Base-by-base conservation (phyloP, 2,888 invertebrate species). In the Ectemnius lituratus region DNA sequence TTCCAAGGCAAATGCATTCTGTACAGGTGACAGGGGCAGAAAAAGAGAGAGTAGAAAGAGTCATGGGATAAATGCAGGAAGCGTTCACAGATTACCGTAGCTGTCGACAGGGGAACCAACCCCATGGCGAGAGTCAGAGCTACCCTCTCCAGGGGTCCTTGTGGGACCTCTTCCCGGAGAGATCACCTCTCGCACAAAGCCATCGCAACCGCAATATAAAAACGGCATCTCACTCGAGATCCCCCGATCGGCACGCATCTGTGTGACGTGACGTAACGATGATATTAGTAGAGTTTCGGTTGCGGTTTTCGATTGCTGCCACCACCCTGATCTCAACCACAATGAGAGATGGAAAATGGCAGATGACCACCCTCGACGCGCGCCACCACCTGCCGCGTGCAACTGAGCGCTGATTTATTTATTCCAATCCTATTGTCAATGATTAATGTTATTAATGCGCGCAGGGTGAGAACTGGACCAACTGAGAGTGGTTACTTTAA, bases 321-420 rank as follows among this genome's bases (percentile, higher is more conserved):
- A 37, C 37, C 60, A 45, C 16, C 60, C 45, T 16, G 58, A 18
- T 62, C 8, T 16, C 58, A 59, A 59, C 18, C 70, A 79, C 62
- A 79, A 75, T 69, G 56, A 56, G 45, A 77, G 23, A 37, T 14
- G n/a, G n/a, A 14, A 52, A 4, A 16, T 52, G 62, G 62, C 65
- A 70, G 56, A 37, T 27, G 79, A 78, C 79, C 78, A 77, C 77
- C 74, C 75, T 57, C 52, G n/a, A 52, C 16, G 52, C 52, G 6
- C 20, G 67, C 62, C 70, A 74, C 85, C 84, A 83, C 86, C 85
- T 83, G 86, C 73, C 75, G 80, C 63, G 78, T 37, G 71, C 70
- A 69, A 16, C 57, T 56, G 23, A 20, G 28, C 57, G 67, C 46
- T 70, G 69, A 80, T 80, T 78, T 81, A 83, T 85, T 80, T 78